Base-by-base conservation (phyloP, 30 jellyfish, hydroid and myxozoan genomes). In the Aurelia aurita region DNA sequence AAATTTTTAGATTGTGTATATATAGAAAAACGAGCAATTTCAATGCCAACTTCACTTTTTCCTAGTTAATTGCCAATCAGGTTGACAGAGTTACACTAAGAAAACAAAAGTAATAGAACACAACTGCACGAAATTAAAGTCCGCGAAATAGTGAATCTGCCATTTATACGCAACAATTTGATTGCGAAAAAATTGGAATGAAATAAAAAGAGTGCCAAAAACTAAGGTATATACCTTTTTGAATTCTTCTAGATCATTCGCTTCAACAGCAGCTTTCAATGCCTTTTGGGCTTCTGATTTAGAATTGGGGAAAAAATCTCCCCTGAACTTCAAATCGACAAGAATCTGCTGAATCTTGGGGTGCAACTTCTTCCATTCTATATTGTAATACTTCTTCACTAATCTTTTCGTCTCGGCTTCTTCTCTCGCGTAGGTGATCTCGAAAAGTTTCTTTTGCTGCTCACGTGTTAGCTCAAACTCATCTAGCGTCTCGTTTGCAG, bases 391-490 rank as follows among this genome's bases (percentile, higher is more conserved):
- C 75, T 80, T 88, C 34, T 25, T 69, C 21, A 80, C 63, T 45
- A 88, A 31, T 27, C 97, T 85, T 12, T 75, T 80, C 26, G 93
- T 89, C 58, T 47, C 92, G 8, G 84, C 82, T 60, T 88, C 97
- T 59, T 88, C 83, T 58, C 82, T 60, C 35, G 68, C 76, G 63
- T 88, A 88, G 74, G 77, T 78, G 22, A 78, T 71, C 60, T 78
- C 49, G 61, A 78, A 72, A 29, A 88, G 67, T 1, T 64, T 49
- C 65, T 79, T 75, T 63, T 80, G 97, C 62, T 88, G 97, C 19
- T 72, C 74, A 11, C 91, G 74, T 5, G 97, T 69, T 27, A 88
- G 71, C 49, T 69, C 93, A 16, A 79, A 25, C 45, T 60, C 54
- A 11, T 67, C 32, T 25, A 87, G 82, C 6, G 69, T 32, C 55